Base-by-base conservation (phyloP, 2,888 invertebrate species). In the Hydroisotoma schaefferi region DNA sequence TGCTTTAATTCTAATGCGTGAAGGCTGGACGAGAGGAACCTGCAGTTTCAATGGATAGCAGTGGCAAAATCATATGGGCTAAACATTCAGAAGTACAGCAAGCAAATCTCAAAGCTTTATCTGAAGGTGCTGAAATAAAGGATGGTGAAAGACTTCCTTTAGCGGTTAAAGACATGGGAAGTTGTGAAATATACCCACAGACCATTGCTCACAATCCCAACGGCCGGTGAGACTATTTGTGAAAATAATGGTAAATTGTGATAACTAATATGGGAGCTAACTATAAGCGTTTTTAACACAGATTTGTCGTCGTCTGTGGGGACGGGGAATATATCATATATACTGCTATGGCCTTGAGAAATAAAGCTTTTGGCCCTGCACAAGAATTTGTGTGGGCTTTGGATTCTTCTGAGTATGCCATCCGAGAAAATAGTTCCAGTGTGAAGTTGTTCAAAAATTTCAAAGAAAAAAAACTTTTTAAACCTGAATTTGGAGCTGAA, bases 291-390 rank as follows among this genome's bases (percentile, higher is more conserved):
- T 57, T 51, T 46, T 20, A 55, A 33, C 23, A 8, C 65, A 81
- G 85, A 72, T 87, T 87, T 78, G 87, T 91, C 3, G 98, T 97
- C 0, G 98, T 98, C 1, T 99, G 99, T 75, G 99, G 99, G 1
- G 99, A 99, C 78, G 99, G 99, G 15, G 99, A 99, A 77, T 99
- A 97, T 78, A 99, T 99, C 51, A 98, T 99, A 73, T 99, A 99
- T 80, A 99, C 99, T 0, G 94, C 99, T 0, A 97, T 99, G 95
- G 98, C 98, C 0, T 80, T 99, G 66, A 82, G 99, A 55, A 99
- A 99, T 78, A 99, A 99, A 77, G 95, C 95, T 1, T 99, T 98
- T 76, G 99, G 99, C 0, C 87, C 92, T 12, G 98, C 97, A 0
- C 92, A 95, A 74, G 99, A 99, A 80, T 99, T 99, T 76, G 98